A percentile compares a stretch with the other conserved stretches of the same genome.
These are phyloP conservation scores for Oligia fasciuncula DNA, from an alignment of 2,888 invertebrate genomes.

Conservation along the genomic window DNA sequence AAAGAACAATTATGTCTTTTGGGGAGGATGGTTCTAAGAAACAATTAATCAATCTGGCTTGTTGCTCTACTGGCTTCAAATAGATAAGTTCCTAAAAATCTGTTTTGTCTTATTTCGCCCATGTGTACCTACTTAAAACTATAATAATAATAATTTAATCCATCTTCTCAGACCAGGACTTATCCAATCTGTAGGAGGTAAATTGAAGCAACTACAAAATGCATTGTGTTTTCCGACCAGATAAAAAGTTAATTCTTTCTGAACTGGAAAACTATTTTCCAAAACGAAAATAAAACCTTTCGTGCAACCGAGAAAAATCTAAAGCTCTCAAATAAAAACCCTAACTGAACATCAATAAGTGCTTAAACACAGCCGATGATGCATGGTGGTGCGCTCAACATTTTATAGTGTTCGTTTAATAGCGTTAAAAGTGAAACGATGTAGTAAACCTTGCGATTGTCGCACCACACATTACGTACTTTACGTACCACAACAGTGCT, in stretches of 20 bases:
- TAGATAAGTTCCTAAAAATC: not conserved
- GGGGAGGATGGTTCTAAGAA: not conserved
- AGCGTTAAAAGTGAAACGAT: slow-evolving; percentile 83
- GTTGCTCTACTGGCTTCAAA: not conserved
- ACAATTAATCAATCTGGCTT: not conserved
- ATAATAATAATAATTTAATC: not conserved
- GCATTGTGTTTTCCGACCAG: not conserved
- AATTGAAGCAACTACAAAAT: not conserved
- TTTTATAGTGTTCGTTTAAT: slow-evolving; percentile 79
- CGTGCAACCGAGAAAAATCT: slow-evolving; percentile 13
- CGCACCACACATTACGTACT: slow-evolving; percentile 74
- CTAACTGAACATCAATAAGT: slow-evolving; percentile 59
- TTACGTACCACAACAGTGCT: slow-evolving; percentile 64
- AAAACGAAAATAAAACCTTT: not conserved
- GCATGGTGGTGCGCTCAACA: slow-evolving; percentile 71
- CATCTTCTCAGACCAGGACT: no score
- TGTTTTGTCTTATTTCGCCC: not conserved
- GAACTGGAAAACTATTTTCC: not conserved
- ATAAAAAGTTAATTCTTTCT: fast-evolving
- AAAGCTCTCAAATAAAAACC: slow-evolving; percentile 50
- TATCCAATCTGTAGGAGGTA: not conserved
- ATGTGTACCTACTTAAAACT: not conserved
- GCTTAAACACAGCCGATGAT: slow-evolving; percentile 74
- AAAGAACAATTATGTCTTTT: slow-evolving; percentile 28
- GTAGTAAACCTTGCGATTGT: slow-evolving; percentile 81